Conservation (phyloP, 2,888 invertebrate species). For the Drosophila niveifrons region DNA sequence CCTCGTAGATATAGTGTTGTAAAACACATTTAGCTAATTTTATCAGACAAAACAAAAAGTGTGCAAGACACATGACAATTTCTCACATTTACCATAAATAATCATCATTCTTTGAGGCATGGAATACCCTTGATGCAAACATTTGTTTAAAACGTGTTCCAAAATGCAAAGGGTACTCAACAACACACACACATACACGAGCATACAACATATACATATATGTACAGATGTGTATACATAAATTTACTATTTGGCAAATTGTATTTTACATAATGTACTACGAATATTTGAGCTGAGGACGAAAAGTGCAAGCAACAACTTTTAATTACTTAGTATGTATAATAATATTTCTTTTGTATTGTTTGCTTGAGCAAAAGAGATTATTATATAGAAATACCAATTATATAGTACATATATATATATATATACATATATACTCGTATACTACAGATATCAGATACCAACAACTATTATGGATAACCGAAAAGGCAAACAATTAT, state of each 20-base stretch:
- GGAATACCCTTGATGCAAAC: slow-evolving; percentile 24
- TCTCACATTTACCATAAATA: no score
- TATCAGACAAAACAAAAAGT: no score
- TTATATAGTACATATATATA: slow-evolving; percentile 22
- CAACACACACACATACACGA: slow-evolving; percentile 11
- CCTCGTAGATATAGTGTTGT: neutral
- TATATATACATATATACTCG: slow-evolving; percentile 28
- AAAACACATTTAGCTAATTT: neutral
- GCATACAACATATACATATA: slow-evolving; percentile 7
- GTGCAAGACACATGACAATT: no score
- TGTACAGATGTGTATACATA: slow-evolving; percentile 11
- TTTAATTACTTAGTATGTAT: slow-evolving; percentile 39
- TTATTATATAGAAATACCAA: slow-evolving; percentile 30
- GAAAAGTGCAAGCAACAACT: slow-evolving; percentile 22
- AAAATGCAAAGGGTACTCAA: slow-evolving; percentile 14
- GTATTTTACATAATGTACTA: slow-evolving; percentile 35
- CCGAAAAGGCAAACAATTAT: slow-evolving; percentile 44
- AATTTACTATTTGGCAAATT: slow-evolving; percentile 36
- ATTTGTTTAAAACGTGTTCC: slow-evolving; percentile 16
- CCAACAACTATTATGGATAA: slow-evolving; percentile 34
- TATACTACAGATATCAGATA: slow-evolving; percentile 51
- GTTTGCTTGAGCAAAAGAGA: slow-evolving; percentile 12
- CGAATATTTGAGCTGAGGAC: neutral
- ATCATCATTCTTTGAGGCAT: neutral
- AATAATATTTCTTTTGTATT: slow-evolving; percentile 20